Evolutionary conservation across 1,140 invertebrate genomes (phyloP), one percentile per base, ranked within the genome.

Genomic region (Papilio helenus): DNA sequence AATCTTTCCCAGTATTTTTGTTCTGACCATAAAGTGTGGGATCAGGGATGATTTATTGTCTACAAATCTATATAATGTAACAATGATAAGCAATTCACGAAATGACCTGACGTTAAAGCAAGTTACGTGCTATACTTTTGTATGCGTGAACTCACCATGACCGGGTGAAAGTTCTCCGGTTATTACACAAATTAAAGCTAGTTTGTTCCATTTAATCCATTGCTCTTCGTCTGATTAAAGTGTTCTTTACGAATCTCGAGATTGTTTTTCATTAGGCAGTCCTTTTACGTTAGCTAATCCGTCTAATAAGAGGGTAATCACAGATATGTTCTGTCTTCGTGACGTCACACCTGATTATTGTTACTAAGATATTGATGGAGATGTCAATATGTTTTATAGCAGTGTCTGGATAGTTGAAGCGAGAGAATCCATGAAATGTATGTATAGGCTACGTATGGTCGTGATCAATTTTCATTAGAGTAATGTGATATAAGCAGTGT

Each of bases 91-190:
- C 58, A 61, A 26, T 61, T 61, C 23, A 61, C 58, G 58, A 61
- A 61, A 26, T 29, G 23, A 61, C 58, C 23, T 61, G 29, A 26
- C 26, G 58, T 10, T 61, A 39, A 7, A 39, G 23, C 18, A 61
- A 61, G 8, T 26, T 61, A 61, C 58, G 58, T 61, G 58, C 58
- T 23, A 26, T 61, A 61, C 58, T 61, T 23, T 61, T 61, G 23
- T 61, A 26, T 46, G 34, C 18, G 72, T 73, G 46, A 73, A 73
- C 39, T 73, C 39, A 39, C 72, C 39, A 73, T 46, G 16, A 46
- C 39, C 39, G n/a, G 42, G 72, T 46, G 72, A 73, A 73, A 73
- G 42, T 73, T 42, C 10, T 39, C 18, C 39, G 29, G 68, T n/a
- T 23, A 20, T 39, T 76, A 34, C 20, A 61, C 74, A 44, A 49